Base-by-base conservation (phyloP, 2,797 vertebrate species). In the Gephyroberyx darwinii region DNA sequence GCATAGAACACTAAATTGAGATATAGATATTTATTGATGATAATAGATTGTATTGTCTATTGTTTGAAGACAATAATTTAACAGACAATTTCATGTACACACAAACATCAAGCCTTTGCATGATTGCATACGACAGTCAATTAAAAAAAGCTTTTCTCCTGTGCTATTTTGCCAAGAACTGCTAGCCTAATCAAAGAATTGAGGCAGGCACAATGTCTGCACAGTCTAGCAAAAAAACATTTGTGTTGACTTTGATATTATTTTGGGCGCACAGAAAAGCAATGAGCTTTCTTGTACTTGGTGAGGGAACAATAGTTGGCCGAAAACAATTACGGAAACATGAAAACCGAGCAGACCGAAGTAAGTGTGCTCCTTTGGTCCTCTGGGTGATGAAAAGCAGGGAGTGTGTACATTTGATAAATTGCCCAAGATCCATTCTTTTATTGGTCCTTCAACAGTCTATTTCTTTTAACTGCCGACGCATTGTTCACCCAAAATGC, bases 381-480 rank as follows among this genome's bases (percentile, higher is more conserved):
- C 51, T 65, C 55, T 33, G 13, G 5, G 45, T 69, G 69, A 84
- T 73, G 64, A 85, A 80, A 83, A 84, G 55, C 75, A 74, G 75
- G 58, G 62, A 67, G 60, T 70, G n/a, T 37, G n/a, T 64, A 30
- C 43, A 35, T 84, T 87, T 86, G 76, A 90, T 69, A 66, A 71
- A 83, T 57, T 76, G 77, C 73, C 83, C 78, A 70, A 79, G 76
- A 77, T 65, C 69, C 69, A 54, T 75, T 78, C 74, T 83, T 82
- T 88, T 81, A 85, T 77, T 80, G 73, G 76, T 85, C 51, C 65
- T 83, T 86, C 66, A 83, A 66, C 48, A 75, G 76, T 74, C 65
- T 58, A 80, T 84, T 89, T 89, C 48, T 86, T 82, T 86, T 74
- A 77, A 71, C 55, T 80, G 79, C 87, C 85, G 77, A 80, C 66